Base-by-base conservation (phyloP, 2,888 invertebrate genomes). In the Hipparchia semele region DNA sequence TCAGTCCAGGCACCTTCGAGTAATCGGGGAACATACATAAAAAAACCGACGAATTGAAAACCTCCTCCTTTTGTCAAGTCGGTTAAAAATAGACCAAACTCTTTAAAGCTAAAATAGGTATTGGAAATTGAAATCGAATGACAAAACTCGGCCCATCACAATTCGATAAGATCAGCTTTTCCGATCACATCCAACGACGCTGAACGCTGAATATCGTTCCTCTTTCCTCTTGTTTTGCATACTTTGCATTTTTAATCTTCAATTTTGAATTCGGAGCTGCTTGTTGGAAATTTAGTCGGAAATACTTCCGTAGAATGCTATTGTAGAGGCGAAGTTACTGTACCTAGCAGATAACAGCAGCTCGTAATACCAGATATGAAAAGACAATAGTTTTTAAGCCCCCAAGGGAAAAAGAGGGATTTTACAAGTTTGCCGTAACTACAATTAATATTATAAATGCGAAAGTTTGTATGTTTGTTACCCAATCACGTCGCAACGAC, bases 191-290 rank as follows among this genome's bases (percentile, higher is more conserved):
- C 39, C 45, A 53, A 65, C 53, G 65, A 65, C 7, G 54, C 70
- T 10, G 72, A 51, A 65, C 68, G 62, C 39, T 53, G 65, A 54
- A 67, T 51, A 64, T 60, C 59, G 53, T 54, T 51, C 10, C 23
- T 6, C 49, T 73, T 62, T n/a, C 46, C 49, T 60, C 68, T 62
- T 67, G 54, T 54, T 62, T 68, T 53, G 75, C 73, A 72, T 70
- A 74, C 74, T 76, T 76, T 71, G 73, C 70, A 74, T 74, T 76
- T 76, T 76, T 74, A 72, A 72, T 70, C 68, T 75, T 68, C 72
- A 76, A 68, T 74, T 76, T 70, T 68, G 59, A 69, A 67, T 67
- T 67, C 67, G 13, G 58, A 67, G 45, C 23, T 7, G 56, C 45
- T 45, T 67, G 67, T 67, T 66, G 54, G 23, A 66, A 54, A 39